phyloP scores from a whole-genome alignment of 1,140 invertebrate genomes.

The Homalodisca vitripennis region DNA sequence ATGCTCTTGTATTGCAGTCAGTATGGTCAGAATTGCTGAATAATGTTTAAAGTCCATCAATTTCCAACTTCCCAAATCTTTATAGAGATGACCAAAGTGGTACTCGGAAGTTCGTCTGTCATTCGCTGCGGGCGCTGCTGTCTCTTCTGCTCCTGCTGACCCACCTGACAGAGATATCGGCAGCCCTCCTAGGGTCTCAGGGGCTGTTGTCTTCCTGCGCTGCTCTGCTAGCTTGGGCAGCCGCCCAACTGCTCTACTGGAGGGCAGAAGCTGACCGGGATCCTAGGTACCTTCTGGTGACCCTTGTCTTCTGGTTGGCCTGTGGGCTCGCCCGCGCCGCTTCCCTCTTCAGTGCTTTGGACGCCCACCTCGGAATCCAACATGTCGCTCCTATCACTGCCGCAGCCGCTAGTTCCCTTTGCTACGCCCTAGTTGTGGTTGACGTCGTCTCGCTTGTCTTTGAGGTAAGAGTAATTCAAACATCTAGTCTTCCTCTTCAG shows the following conservation, averaged over 20 bases:
- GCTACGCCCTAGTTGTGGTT: conserved; percentile 32
- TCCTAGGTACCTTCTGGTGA: conserved; percentile 31
- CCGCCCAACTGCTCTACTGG: conserved; percentile 32
- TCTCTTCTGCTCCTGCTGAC: conserved; percentile 31
- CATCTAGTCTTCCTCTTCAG: no score
- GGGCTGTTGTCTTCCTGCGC: conserved; percentile 3
- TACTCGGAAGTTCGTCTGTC: conserved; percentile 16
- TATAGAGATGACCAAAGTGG: neutral
- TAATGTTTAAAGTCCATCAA: no score
- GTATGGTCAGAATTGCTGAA: no score
- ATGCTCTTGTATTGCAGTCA: no score
- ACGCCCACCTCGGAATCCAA: conserved; percentile 12
- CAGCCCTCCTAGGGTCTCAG: conserved; percentile 23
- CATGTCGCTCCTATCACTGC: conserved; percentile 29
- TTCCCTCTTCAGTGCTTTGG: conserved; percentile 34
- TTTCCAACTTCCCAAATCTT: no score
- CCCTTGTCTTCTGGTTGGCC: conserved; percentile 29
- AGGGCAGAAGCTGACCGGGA: conserved; percentile 23
- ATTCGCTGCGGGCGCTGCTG: conserved; percentile 28
- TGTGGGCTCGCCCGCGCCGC: conserved; percentile 34
- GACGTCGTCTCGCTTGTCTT: conserved; percentile 34
- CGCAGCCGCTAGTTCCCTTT: conserved; percentile 25
- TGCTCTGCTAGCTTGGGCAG: conserved; percentile 25
- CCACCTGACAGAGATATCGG: conserved; percentile 30
- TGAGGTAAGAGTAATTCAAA: no score